These are phyloP conservation scores for Torymus texanus DNA, from an alignment of 2,888 invertebrate genomes.

Conservation along the genomic window DNA sequence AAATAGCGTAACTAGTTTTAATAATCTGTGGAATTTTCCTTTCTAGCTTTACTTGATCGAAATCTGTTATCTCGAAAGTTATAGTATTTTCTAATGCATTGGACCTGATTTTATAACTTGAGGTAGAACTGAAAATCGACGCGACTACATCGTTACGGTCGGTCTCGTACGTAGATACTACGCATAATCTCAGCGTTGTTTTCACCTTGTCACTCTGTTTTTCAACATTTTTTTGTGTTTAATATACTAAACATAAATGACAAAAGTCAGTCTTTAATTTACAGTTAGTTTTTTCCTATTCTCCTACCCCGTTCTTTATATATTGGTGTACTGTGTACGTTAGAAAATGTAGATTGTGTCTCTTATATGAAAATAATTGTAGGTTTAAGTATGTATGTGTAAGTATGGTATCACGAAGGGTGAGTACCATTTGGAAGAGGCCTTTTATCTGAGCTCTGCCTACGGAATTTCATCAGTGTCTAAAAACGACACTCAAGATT, in stretches of 20 bases:
- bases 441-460: slow-evolving; percentile 41
- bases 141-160: slow-evolving; percentile 3
- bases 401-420: slow-evolving; percentile 51
- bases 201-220: slow-evolving; percentile 24
- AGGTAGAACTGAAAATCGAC: slow-evolving; percentile 43
- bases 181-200: slow-evolving; percentile 23
- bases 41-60: slow-evolving; percentile 21
- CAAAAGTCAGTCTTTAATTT: slow-evolving; percentile 51
- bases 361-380: slow-evolving; percentile 54
- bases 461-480: slow-evolving; percentile 31
- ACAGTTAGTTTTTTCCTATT: slow-evolving; percentile 39
- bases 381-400: slow-evolving; percentile 52
- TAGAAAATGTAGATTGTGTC: slow-evolving; percentile 53
- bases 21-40: slow-evolving; percentile 24
- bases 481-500: slow-evolving; percentile 39
- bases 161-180: slow-evolving; percentile 37
- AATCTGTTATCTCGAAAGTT: slow-evolving; percentile 37
- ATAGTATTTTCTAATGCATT: slow-evolving; percentile 25
- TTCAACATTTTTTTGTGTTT: slow-evolving; percentile 36
- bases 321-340: slow-evolving; percentile 40
- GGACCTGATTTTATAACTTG: slow-evolving; percentile 32
- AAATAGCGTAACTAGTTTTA: slow-evolving; percentile 12
- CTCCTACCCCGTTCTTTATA: slow-evolving; percentile 38
- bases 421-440: slow-evolving; percentile 50
- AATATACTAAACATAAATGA: slow-evolving; percentile 47